These are phyloP conservation scores for Ginglymostoma cirratum DNA, from an alignment of 2,113 vertebrate genomes.

Conservation along the genomic window DNA sequence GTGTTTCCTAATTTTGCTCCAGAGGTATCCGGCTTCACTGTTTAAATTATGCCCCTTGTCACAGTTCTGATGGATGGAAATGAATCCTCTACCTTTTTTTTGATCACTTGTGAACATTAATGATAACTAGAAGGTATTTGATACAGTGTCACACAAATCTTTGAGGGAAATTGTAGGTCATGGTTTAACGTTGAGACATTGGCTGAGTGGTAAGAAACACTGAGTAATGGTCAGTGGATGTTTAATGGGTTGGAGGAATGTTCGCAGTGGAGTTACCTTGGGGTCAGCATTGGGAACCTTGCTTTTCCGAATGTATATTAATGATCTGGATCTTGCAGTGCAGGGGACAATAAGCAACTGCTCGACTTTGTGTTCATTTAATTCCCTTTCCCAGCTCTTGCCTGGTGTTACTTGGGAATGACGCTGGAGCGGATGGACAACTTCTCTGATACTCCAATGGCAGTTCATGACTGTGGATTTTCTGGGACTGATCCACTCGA, in stretches of 20 bases:
- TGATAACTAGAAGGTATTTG: no score
- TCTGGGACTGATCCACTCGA: constrained; percentile 62
- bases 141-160: no score
- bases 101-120: not conserved
- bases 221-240: no score
- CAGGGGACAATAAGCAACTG: not conserved
- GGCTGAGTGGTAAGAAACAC: no score
- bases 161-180: no score
- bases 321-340: no score
- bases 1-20: not conserved
- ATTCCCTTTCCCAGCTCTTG: constrained; percentile 48
- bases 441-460: constrained; percentile 63
- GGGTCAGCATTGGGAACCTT: no score
- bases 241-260: no score
- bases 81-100: not conserved
- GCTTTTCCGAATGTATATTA: no score
- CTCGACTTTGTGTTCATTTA: not conserved
- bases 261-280: no score
- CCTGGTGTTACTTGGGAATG: constrained; percentile 72
- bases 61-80: not conserved
- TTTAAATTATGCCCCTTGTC: not conserved
- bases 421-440: constrained; percentile 67
- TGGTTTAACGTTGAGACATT: no score
- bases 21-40: not conserved
- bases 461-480: constrained; percentile 68